Conservation (phyloP, 2,888 invertebrate genomes). For the Vandiemenella viatica region DNA sequence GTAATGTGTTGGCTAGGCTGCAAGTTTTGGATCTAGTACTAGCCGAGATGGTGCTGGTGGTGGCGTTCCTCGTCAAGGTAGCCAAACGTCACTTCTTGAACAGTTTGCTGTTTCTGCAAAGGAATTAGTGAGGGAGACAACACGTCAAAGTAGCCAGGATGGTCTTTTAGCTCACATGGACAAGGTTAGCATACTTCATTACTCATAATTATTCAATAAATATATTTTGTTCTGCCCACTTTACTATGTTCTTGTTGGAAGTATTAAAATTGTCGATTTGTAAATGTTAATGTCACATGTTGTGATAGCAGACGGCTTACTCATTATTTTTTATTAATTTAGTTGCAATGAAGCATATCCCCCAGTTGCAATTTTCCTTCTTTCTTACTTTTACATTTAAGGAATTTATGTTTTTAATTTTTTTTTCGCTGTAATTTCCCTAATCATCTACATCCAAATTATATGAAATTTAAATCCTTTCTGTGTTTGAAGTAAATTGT, state of each 20-base stretch:
- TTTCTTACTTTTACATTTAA: no score
- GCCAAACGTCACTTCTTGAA: slow-evolving; percentile 72
- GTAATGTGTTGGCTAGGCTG: slow-evolving; percentile 45
- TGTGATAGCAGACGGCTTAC: no score
- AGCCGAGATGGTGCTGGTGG: slow-evolving; percentile 23
- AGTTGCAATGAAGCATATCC: no score
- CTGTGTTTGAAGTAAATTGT: no score
- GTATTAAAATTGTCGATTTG: no score
- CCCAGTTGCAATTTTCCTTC: no score
- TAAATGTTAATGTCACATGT: no score
- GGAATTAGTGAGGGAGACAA: slow-evolving; percentile 74
- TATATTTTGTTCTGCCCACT: not conserved
- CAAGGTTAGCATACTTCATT: slow-evolving; percentile 41
- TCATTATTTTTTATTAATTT: no score
- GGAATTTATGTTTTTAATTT: no score
- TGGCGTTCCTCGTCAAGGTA: slow-evolving; percentile 51
- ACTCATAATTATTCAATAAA: not conserved
- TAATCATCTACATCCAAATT: no score
- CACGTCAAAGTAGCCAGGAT: slow-evolving; percentile 78
- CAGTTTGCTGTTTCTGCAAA: slow-evolving; percentile 80
- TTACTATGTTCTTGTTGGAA: not conserved
- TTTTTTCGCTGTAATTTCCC: no score
- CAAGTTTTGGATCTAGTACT: slow-evolving; percentile 41
- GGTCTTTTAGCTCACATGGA: slow-evolving; percentile 78
- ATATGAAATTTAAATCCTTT: no score